A percentile compares a stretch with the other conserved stretches of the same genome.
phyloP scores from a whole-genome alignment of 92 coral and sea anemone genomes.

The Zoanthus sociatus region DNA sequence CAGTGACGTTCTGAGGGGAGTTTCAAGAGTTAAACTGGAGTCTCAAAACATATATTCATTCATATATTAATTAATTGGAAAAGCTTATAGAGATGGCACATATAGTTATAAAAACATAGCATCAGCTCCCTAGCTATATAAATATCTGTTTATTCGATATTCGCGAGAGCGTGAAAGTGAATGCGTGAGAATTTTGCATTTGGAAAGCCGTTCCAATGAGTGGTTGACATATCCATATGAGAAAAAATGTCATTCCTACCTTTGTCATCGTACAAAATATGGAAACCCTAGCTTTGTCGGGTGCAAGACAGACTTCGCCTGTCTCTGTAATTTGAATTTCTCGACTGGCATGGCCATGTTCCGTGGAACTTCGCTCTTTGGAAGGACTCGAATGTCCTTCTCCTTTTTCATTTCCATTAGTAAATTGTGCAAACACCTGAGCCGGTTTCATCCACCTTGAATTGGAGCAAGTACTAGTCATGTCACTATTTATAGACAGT shows the following conservation, averaged over 20 bases:
- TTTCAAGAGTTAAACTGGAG: too few species aligned
- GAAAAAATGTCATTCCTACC: slow-evolving; percentile 51
- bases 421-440: slow-evolving; percentile 93
- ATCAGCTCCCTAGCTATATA: too few species aligned
- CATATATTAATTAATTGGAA: too few species aligned
- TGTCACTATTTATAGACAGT: background rate
- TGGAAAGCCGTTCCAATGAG: too few species aligned
- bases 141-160: too few species aligned
- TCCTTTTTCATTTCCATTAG: slow-evolving; percentile 70
- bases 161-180: too few species aligned
- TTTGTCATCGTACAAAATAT: slow-evolving; percentile 82
- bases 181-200: too few species aligned
- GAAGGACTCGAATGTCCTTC: slow-evolving; percentile 29
- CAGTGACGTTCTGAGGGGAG: too few species aligned
- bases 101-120: too few species aligned
- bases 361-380: slow-evolving; percentile 18
- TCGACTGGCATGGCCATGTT: slow-evolving; percentile 53
- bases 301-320: slow-evolving; percentile 88
- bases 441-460: slow-evolving; percentile 91
- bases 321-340: slow-evolving; percentile 92
- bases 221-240: background rate
- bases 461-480: slow-evolving; percentile 78
- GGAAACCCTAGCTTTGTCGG: slow-evolving; percentile 90
- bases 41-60: too few species aligned
- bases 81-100: too few species aligned